phyloP scores from a whole-genome alignment of 23 tunicate genomes.

The Oikopleura vanhoeffeni region DNA sequence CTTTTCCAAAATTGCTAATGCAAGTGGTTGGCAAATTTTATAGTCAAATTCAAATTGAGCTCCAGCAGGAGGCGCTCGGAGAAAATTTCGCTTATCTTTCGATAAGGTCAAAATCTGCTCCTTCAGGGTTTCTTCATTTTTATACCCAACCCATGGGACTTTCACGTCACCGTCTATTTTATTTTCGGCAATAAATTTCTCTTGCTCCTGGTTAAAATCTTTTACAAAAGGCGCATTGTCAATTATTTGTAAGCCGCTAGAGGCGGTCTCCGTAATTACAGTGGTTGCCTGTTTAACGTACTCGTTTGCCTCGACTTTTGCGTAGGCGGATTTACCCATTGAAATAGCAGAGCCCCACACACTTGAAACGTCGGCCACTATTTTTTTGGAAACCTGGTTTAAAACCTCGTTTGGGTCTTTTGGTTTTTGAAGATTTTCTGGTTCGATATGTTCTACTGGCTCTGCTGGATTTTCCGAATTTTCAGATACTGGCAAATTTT shows the following conservation, averaged over 20 bases:
- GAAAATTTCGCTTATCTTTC: slow-evolving; percentile 76
- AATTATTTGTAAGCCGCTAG: neutral
- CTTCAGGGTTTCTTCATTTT: slow-evolving; percentile 71
- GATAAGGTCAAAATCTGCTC: slow-evolving; percentile 70
- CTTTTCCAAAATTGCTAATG: slow-evolving; percentile 75
- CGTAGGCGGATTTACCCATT: neutral
- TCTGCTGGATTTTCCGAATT: neutral
- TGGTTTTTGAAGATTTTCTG: neutral
- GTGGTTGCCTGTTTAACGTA: neutral
- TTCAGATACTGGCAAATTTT: neutral
- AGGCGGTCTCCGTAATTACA: neutral
- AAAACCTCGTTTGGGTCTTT: neutral
- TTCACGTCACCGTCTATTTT: neutral
- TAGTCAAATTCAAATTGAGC: slow-evolving; percentile 83
- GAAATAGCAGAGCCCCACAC: neutral
- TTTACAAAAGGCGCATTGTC: neutral
- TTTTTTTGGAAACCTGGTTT: neutral
- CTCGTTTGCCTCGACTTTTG: neutral
- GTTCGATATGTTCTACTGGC: neutral
- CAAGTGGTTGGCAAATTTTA: slow-evolving; percentile 62
- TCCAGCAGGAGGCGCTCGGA: slow-evolving; percentile 96
- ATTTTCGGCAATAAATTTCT: neutral
- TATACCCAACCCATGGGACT: slow-evolving; percentile 72
- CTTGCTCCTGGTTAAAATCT: neutral
- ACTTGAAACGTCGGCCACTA: neutral